Base-by-base conservation (phyloP, 2,797 vertebrate genomes). In the Babyrousa celebensis region DNA sequence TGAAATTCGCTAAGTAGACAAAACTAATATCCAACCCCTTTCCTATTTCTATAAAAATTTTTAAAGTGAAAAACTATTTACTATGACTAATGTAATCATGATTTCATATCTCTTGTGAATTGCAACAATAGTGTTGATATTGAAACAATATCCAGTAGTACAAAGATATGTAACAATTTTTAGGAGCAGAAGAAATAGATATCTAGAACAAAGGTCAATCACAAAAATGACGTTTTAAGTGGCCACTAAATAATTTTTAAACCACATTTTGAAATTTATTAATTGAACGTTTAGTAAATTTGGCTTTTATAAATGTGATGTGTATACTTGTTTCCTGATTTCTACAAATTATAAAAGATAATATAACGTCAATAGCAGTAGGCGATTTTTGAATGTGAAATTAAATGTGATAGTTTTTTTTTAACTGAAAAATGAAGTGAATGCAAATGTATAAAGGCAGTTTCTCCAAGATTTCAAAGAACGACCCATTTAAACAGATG, bases 1-100 rank as follows among this genome's bases (percentile, higher is more conserved):
- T 95, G 65, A 54, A 94, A 92, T 80, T 70, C n/a, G n/a, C 29
- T 40, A 36, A 92, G 58, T 23, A 74, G 91, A 58, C 82, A 77
- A 82, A 94, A 67, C 32, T 77, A 87, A 48, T 20, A 80, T 18
- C 32, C 4, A 40, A 40, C 23, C 58, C 6, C 18, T 85, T 83
- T 74, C 12, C 17, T 10, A 70, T 54, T 48, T 90, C 40, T 48
- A 65, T 52, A 60, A 91, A 74, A 54, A 27, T 8, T 48, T 56
- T 32, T 56, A 25, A 12, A 29, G 8, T 17, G 70, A 89, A n/a
- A 36, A 63, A 67, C 71, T 67, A 12, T 65, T 32, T 29, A 32
- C n/a, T 17, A 67, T 63, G 67, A 60, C 29, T 7, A 78, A 62
- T 12, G 60, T 16, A 86, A 75, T 56, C 23, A 18, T 67, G 23